Evolutionary conservation across 1,140 invertebrate genomes (phyloP).

Genomic region (Drosophila bifasciata): DNA sequence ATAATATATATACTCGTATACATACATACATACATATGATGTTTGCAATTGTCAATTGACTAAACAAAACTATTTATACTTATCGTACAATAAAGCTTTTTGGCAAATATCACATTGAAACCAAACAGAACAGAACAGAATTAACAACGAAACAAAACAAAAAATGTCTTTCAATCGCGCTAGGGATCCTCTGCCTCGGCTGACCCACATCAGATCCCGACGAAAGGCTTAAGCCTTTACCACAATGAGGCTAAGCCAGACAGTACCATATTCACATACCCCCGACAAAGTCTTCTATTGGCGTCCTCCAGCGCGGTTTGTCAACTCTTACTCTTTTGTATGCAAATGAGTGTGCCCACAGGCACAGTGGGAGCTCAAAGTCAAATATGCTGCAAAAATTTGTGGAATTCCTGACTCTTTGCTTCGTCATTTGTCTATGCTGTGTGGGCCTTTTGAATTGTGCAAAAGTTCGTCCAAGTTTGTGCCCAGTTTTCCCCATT

Average conservation of each 20-base stretch:
- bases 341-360: slow-evolving; percentile 38
- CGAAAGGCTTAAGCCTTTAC: slow-evolving; percentile 17
- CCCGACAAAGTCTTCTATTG: slow-evolving; percentile 24
- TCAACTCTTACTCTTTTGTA: slow-evolving; percentile 44
- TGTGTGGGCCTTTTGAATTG: too few species aligned
- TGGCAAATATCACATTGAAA: slow-evolving; percentile 48
- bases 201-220: too few species aligned
- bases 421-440: too few species aligned
- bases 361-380: slow-evolving; percentile 17
- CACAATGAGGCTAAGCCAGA: slow-evolving; percentile 6
- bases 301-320: slow-evolving; percentile 23
- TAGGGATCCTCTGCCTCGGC: too few species aligned
- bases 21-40: slow-evolving; percentile 26
- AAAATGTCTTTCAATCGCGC: background rate
- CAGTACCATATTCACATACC: background rate
- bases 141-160: too few species aligned
- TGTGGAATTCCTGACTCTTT: background rate
- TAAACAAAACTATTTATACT: slow-evolving; percentile 50
- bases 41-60: slow-evolving; percentile 45
- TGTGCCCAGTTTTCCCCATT: background rate
- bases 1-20: slow-evolving; percentile 20
- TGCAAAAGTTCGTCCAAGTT: too few species aligned
- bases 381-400: background rate
- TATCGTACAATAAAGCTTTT: slow-evolving; percentile 53
- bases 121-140: slow-evolving; percentile 17